Evolutionary conservation across 2,113 vertebrate species (phyloP).

Genomic region (Leucoraja erinaceus): DNA sequence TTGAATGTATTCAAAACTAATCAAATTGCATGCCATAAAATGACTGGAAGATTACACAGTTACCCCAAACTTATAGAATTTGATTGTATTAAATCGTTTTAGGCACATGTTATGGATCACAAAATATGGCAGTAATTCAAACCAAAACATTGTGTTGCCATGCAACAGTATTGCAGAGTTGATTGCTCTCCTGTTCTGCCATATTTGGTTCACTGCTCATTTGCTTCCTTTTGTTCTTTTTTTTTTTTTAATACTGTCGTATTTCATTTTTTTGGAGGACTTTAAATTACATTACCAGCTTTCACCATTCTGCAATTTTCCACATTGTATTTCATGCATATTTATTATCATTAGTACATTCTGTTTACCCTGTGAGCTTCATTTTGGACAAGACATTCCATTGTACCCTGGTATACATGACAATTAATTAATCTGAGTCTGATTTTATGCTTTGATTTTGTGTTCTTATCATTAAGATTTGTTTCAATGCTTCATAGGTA

Average conservation of each 20-base stretch:
- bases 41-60: neutral
- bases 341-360: too few species aligned
- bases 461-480: too few species aligned
- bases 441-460: neutral
- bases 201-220: neutral
- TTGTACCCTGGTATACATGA: too few species aligned
- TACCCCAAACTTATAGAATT: constrained; percentile 12
- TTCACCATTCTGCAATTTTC: too few species aligned
- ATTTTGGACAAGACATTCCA: too few species aligned
- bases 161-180: neutral
- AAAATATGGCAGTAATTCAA: constrained; percentile 4
- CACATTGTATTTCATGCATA: too few species aligned
- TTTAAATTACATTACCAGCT: too few species aligned
- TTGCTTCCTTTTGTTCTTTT: neutral
- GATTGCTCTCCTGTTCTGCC: neutral
- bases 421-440: too few species aligned
- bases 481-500: neutral
- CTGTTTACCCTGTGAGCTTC: too few species aligned
- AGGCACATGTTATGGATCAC: constrained; percentile 16
- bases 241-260: neutral
- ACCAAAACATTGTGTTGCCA: neutral
- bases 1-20: neutral
- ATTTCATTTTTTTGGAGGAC: too few species aligned
- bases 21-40: neutral
- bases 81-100: neutral